Conservation (phyloP, 2,797 vertebrate genomes). For the Poeciliopsis turneri region DNA sequence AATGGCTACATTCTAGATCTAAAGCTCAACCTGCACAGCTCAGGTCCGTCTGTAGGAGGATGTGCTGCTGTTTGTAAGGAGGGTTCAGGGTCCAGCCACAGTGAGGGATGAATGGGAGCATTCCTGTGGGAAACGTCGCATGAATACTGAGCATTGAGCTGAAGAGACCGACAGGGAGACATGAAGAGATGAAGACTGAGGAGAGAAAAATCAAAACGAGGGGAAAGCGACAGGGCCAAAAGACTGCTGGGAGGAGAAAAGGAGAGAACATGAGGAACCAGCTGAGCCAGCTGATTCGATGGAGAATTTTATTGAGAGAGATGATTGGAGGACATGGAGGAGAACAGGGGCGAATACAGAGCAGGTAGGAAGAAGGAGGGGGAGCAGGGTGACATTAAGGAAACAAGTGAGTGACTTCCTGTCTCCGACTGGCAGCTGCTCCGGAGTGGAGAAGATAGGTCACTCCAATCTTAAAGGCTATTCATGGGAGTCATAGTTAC, state of each 20-base stretch:
- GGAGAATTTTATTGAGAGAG: constrained; percentile 41
- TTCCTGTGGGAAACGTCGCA: constrained; percentile 46
- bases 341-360: constrained; percentile 49
- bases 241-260: constrained; percentile 34
- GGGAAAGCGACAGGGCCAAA: constrained; percentile 30
- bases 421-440: constrained; percentile 11
- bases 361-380: constrained; percentile 21
- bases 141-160: constrained; percentile 62
- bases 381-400: background rate
- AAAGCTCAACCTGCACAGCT: background rate
- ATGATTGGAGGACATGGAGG: constrained; percentile 13
- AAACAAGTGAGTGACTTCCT: background rate
- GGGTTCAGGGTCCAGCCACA: constrained; percentile 50
- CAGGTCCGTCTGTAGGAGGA: constrained; percentile 19
- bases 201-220: constrained; percentile 43
- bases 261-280: constrained; percentile 9
- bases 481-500: constrained; percentile 5
- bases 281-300: constrained; percentile 43
- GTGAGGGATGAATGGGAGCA: constrained; percentile 60
- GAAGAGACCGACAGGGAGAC: constrained; percentile 9
- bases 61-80: constrained; percentile 28
- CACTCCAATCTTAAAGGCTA: constrained; percentile 27
- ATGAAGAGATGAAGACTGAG: background rate
- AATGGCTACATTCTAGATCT: constrained; percentile 19
- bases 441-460: constrained; percentile 52